Base-by-base conservation (phyloP, 2,888 invertebrate genomes). In the Nebria brevicollis region DNA sequence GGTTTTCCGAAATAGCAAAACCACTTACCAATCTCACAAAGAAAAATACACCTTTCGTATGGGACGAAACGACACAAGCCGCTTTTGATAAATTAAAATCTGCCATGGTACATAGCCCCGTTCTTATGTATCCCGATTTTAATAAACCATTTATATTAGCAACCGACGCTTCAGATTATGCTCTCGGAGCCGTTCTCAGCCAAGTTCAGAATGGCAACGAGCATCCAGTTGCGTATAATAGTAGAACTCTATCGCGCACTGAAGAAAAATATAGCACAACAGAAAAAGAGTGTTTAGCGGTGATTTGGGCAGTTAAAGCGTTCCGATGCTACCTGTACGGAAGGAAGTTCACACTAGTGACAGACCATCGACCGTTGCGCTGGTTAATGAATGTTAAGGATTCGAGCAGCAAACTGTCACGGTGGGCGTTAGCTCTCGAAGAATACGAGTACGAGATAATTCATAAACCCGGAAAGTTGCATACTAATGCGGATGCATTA, bases 251-350 rank as follows among this genome's bases (percentile, higher is more conserved):
- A 11, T 78, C 77, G 13, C 64, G 75, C 5, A 73, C 83, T 0
- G 84, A 84, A 75, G 13, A 66, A n/a, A 83, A 81, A 13, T 84
- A 83, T 42, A 66, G 75, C 2, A 77, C 77, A 0, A 74, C 72
- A 1, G 82, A 84, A 34, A 82, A 81, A 54, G 84, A 84, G 82
- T 77, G 83, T 0, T 54, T 83, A 8, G 83, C 82, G 0, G 74
- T 85, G 0, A 68, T 84, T 0, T 83, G 74, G 64, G 83, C 83
- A 2, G 54, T 82, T 15, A 74, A 82, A 25, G 78, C 82, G 73
- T 85, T 83, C 65, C 34, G 83, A 1, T 82, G 81, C 0, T 84
- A 84, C 68, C 25, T 85, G 7, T 82, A 82, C 20, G 84, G 84
- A 2, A 73, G 73, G 15, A 75, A 78, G 26, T 84, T 85, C 41